Evolutionary conservation across 2,888 invertebrate species (phyloP).

Genomic region (Myathropa florea): DNA sequence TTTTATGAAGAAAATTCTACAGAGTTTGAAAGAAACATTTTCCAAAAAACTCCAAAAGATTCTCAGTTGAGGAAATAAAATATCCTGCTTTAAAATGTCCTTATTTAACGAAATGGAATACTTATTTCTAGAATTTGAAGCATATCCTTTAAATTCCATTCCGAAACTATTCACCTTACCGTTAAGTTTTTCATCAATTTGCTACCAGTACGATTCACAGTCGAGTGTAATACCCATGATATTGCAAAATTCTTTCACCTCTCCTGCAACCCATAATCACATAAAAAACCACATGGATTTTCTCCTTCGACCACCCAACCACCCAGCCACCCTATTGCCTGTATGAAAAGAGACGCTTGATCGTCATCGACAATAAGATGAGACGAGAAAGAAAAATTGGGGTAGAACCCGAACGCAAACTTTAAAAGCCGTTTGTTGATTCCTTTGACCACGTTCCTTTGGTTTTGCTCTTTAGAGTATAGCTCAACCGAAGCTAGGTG

Average conservation of each 20-base stretch:
- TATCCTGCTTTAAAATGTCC: no score
- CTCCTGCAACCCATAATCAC: constrained; percentile 59
- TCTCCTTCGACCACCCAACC: background rate
- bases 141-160: constrained; percentile 23
- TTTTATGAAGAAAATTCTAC: no score
- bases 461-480: constrained; percentile 70
- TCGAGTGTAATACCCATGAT: constrained; percentile 52
- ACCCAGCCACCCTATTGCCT: background rate
- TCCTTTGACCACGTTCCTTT: constrained; percentile 73
- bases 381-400: constrained; percentile 44
- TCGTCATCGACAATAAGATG: constrained; percentile 65
- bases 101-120: constrained; percentile 17
- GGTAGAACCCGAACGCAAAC: constrained; percentile 55
- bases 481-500: constrained; percentile 25
- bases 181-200: constrained; percentile 61
- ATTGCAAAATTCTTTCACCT: constrained; percentile 56
- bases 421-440: constrained; percentile 72
- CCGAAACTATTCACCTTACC: constrained; percentile 12
- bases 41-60: no score
- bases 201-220: constrained; percentile 28
- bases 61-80: no score
- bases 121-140: constrained; percentile 33
- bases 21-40: no score
- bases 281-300: constrained; percentile 63
- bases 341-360: constrained; percentile 22